Evolutionary conservation across 2,113 vertebrate genomes (phyloP), one percentile per base, ranked within the genome.

Genomic region (Pelmatolapia mariae): DNA sequence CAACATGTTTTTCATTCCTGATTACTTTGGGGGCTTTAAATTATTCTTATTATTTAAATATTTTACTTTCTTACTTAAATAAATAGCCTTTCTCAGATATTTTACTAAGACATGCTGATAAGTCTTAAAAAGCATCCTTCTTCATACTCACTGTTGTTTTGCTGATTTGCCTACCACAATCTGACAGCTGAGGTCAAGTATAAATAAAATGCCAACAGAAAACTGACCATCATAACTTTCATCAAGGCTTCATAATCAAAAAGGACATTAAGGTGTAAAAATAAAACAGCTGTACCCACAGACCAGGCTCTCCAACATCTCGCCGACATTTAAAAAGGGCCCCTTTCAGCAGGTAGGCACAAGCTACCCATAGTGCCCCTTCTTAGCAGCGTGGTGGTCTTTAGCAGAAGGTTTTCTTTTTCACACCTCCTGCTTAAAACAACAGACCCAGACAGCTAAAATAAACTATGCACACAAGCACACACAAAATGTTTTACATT

Each of bases 391-490:
- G 3, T 1, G 89, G 93, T 89, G 94, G 93, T 95, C 91, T 88
- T 83, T 26, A 61, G 31, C 2, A 10, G 89, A 89, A n/a, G 40
- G 84, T 83, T 93, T 91, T 87, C 71, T 87, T 89, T 86, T 90
- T 92, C 91, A 93, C 87, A 85, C 90, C 80, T 87, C 13, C 76
- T 91, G 87, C 94, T 90, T 95, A 89, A 91, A 93, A 91, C 92
- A 89, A 92, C 90, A 93, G 38, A 81, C 45, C 59, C 22, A 68
- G 31, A 36, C 73, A 36, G 26, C 47, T 66, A 63, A 80, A 82
- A 76, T 86, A 87, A 90, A 91, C 26, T 78, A 33, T 6, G 45
- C 38, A 83, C 87, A 86, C 73, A 82, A 38, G 43, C 45, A 29
- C 36, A 63, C 54, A 81, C 71, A 82, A 80, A 66, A 40, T 26